Conservation (phyloP, 2,797 vertebrate genomes). For the Pseudochaenichthys georgianus region DNA sequence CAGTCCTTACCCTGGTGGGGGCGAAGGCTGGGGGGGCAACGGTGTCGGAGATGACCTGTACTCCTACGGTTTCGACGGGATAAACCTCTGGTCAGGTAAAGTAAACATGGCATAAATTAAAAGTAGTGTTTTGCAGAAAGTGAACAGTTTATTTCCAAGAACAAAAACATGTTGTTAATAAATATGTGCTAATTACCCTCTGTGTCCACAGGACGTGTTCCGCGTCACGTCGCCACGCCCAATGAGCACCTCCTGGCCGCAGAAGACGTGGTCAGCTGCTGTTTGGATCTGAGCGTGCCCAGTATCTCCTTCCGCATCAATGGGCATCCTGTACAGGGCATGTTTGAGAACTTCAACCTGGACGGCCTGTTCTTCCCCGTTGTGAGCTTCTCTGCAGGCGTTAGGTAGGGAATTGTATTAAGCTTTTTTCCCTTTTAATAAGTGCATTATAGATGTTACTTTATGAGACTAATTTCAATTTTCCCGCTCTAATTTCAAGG, state of each 20-base stretch:
- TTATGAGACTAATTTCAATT: background rate
- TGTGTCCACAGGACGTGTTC: conserved; percentile 87
- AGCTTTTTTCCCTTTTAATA: background rate
- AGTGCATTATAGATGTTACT: background rate
- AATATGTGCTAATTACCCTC: background rate
- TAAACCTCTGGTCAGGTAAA: conserved; percentile 94
- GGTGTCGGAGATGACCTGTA: conserved; percentile 95
- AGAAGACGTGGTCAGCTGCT: conserved; percentile 94
- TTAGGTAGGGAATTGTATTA: conserved; percentile 81
- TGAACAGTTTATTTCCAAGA: too few relatives aligned
- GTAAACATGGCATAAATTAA: background rate
- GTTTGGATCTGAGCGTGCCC: conserved; percentile 92
- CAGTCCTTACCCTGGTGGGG: conserved; percentile 94
- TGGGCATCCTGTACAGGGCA: conserved; percentile 93
- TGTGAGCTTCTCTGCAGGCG: conserved; percentile 92
- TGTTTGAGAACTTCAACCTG: conserved; percentile 96
- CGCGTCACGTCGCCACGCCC: conserved; percentile 86
- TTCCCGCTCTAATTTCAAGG: conserved; percentile 67
- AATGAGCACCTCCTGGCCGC: conserved; percentile 87
- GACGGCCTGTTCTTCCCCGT: conserved; percentile 94
- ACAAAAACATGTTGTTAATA: too few relatives aligned
- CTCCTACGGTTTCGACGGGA: conserved; percentile 93
- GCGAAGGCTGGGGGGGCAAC: conserved; percentile 94
- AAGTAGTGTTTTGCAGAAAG: background rate
- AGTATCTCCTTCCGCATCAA: conserved; percentile 96